phyloP scores from a whole-genome alignment of 2,797 vertebrate species.

The Danio aesculapii region DNA sequence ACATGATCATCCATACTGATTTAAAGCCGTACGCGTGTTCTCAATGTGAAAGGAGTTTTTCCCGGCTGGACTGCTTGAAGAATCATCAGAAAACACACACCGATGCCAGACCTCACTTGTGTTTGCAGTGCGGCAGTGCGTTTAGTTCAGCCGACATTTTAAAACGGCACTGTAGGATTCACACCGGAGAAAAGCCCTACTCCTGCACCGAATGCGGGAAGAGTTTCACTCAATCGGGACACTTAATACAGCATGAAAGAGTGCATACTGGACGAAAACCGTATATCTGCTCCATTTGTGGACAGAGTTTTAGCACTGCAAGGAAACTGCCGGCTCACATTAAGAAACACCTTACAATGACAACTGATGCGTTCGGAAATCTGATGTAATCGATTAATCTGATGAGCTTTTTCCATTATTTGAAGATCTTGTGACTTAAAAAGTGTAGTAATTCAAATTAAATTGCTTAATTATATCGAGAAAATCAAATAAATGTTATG shows the following conservation, averaged over 20 bases:
- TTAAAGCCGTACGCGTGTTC: not conserved
- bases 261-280: constrained; percentile 10
- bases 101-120: not conserved
- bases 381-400: not conserved
- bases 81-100: constrained; percentile 7
- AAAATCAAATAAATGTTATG: too few relatives aligned
- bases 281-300: not conserved
- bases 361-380: not conserved
- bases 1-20: not conserved
- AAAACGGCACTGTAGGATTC: constrained; percentile 2
- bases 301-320: not conserved
- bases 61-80: constrained; percentile 17
- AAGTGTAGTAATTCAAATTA: too few relatives aligned
- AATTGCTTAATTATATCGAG: too few relatives aligned
- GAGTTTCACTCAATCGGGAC: constrained; percentile 1
- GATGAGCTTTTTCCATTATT: too few relatives aligned
- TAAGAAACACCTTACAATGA: not conserved
- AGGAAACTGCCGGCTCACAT: constrained; percentile 14
- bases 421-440: too few relatives aligned
- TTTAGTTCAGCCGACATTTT: not conserved
- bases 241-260: not conserved
- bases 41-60: not conserved
- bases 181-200: constrained; percentile 22
- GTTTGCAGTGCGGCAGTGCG: not conserved
- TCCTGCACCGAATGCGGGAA: not conserved